Conservation (phyloP, 2,113 vertebrate genomes). For the Hypanus sabinus region DNA sequence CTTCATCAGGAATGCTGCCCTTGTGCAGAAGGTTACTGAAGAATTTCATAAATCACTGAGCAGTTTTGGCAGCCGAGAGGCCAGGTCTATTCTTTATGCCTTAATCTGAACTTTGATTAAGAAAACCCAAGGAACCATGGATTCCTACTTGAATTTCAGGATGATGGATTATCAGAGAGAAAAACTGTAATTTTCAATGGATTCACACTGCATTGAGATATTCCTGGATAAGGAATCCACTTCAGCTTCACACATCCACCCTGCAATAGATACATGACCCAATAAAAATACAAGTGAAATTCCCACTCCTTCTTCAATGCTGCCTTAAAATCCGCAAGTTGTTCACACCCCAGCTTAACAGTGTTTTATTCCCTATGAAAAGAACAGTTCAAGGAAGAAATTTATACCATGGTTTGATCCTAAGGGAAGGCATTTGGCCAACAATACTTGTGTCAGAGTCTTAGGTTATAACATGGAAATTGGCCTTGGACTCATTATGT, state of each 20-base stretch:
- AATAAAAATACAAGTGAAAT: neutral
- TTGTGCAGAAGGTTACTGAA: neutral
- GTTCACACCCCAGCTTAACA: neutral
- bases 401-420: neutral
- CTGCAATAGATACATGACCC: neutral
- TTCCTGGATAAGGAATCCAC: neutral
- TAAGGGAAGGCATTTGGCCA: neutral
- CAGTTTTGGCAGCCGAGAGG: neutral
- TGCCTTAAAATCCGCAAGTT: neutral
- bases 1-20: neutral
- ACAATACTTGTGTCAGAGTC: neutral
- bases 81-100: constrained; percentile 2
- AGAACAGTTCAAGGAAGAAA: neutral
- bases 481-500: too few relatives aligned
- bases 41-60: neutral
- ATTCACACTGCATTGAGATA: neutral
- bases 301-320: neutral
- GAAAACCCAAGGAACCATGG: neutral
- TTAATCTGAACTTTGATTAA: constrained; percentile 27
- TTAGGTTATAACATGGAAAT: too few relatives aligned
- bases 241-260: neutral
- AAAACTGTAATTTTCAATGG: neutral
- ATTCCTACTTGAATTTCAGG: constrained; percentile 11
- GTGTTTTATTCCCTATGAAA: neutral
- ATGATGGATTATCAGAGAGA: constrained; percentile 9